Evolutionary conservation across 2,888 invertebrate species (phyloP).

Genomic region (Orchesella flavescens): DNA sequence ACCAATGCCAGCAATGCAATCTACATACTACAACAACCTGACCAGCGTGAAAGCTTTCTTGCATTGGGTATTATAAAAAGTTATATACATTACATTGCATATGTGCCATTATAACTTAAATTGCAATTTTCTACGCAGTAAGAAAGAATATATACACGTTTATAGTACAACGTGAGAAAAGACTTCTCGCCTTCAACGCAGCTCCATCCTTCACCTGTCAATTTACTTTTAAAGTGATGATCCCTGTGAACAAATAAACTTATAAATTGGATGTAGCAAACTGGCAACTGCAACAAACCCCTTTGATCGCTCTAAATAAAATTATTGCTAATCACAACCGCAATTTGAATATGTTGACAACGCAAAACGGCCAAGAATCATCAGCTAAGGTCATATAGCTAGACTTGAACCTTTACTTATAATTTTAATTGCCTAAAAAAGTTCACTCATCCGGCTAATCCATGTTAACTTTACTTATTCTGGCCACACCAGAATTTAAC

Average conservation of each 20-base stretch:
- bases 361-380: too few relatives aligned
- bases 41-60: neutral
- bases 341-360: too few relatives aligned
- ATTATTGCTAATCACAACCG: too few relatives aligned
- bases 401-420: too few relatives aligned
- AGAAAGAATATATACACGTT: neutral
- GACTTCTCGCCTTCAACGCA: neutral
- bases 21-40: too few relatives aligned
- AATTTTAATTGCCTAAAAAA: too few relatives aligned
- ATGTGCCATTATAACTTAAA: neutral
- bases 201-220: conserved; percentile 46
- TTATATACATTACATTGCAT: neutral
- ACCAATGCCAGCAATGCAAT: neutral
- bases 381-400: too few relatives aligned
- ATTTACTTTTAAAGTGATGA: conserved; percentile 41
- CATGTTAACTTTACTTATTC: too few relatives aligned
- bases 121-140: conserved; percentile 45
- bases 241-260: neutral
- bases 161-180: conserved; percentile 13
- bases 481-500: too few relatives aligned
- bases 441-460: too few relatives aligned
- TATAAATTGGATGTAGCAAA: neutral
- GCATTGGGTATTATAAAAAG: neutral
- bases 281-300: neutral
- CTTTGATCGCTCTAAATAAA: too few relatives aligned